Conservation (phyloP, 1,140 invertebrate genomes). For the Leptonema lineaticorne region DNA sequence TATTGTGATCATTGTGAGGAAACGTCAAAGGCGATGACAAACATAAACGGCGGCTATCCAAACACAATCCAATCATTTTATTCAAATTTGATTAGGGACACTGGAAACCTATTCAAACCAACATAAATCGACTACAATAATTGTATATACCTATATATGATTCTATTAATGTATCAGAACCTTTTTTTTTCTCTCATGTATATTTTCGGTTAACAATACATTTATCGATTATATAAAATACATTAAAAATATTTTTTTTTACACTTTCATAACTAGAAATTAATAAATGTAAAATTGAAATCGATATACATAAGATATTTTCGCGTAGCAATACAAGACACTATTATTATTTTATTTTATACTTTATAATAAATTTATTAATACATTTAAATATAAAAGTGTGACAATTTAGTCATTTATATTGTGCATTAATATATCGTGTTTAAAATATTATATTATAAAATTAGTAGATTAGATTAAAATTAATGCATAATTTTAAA, state of each 20-base stretch:
- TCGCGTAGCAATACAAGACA: no score
- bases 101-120: conserved; percentile 6
- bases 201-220: neutral
- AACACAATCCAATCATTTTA: conserved; percentile 42
- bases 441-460: neutral
- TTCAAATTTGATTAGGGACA: conserved; percentile 37
- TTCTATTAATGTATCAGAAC: neutral
- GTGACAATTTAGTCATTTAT: no score
- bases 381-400: no score
- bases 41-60: conserved; percentile 27
- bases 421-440: no score
- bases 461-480: neutral
- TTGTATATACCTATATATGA: neutral
- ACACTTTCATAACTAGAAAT: no score
- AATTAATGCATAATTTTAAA: neutral
- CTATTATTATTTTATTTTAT: no score
- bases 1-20: conserved; percentile 36
- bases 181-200: neutral
- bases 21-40: conserved; percentile 38
- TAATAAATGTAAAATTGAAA: no score
- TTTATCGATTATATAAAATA: no score
- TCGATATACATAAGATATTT: no score
- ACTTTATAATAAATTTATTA: no score
- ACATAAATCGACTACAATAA: conserved; percentile 5
- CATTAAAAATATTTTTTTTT: neutral